These are phyloP conservation scores for Lasioglossum zephyrum DNA, from an alignment of 2,888 invertebrate species.

Conservation along the genomic window DNA sequence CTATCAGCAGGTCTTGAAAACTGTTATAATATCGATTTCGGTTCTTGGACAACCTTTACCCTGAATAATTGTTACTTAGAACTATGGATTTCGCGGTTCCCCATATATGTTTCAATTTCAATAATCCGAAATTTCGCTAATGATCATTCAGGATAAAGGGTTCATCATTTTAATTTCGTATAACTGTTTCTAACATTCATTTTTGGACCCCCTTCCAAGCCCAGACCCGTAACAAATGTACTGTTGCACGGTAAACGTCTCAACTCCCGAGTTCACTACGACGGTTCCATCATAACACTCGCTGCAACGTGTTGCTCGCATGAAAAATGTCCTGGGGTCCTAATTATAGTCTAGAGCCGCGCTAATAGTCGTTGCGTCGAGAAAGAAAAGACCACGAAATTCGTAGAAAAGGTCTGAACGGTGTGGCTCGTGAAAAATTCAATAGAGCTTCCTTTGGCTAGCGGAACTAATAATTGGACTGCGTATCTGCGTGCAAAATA, in stretches of 20 bases:
- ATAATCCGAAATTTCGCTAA: no score
- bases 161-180: background rate
- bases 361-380: background rate
- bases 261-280: background rate
- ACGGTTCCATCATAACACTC: background rate
- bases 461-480: background rate
- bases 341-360: background rate
- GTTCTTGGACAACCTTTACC: background rate
- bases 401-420: background rate
- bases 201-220: background rate
- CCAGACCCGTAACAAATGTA: background rate
- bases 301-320: constrained; percentile 13
- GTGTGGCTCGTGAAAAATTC: background rate
- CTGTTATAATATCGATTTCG: background rate
- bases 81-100: background rate
- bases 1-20: background rate
- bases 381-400: background rate
- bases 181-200: background rate
- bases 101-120: no score
- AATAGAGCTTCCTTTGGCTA: background rate
- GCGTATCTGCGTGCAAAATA: background rate
- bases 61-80: background rate
- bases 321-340: background rate
- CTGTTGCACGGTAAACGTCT: background rate
- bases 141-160: no score